Percentiles rank a stretch among this genome's conserved stretches.
phyloP scores from a whole-genome alignment of 2,113 vertebrate genomes.

The Nyctereutes procyonoides region DNA sequence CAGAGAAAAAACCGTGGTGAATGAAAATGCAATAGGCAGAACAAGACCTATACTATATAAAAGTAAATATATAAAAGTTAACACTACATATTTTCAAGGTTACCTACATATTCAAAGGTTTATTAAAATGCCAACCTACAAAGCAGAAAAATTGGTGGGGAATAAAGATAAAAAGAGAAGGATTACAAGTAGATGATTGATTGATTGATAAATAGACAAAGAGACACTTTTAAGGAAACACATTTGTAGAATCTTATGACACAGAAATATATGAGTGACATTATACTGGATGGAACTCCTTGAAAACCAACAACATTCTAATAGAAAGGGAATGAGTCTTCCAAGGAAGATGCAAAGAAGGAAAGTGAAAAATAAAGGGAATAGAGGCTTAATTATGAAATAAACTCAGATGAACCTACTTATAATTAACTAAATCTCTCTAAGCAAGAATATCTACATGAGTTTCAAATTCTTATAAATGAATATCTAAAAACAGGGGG shows the following conservation, averaged over 20 bases:
- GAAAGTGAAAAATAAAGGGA: neutral
- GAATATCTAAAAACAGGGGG: neutral
- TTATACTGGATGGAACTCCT: neutral
- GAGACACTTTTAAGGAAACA: neutral
- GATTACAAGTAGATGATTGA: neutral
- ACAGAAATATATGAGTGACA: neutral
- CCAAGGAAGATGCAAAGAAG: neutral
- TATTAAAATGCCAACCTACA: neutral
- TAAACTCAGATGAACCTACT: neutral
- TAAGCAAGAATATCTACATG: neutral
- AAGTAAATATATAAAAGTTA: neutral
- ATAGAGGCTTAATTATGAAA: neutral
- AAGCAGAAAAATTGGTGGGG: neutral
- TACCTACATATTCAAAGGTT: neutral
- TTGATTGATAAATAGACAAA: neutral
- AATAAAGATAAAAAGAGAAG: neutral
- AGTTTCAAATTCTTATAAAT: neutral
- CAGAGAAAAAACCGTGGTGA: neutral
- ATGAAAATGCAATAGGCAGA: neutral
- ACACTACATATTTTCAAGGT: neutral
- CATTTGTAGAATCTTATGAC: neutral
- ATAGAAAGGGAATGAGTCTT: neutral
- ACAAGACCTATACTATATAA: neutral
- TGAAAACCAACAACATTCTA: neutral
- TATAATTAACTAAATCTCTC: neutral